Evolutionary conservation across 2,888 invertebrate genomes (phyloP), one percentile per base, ranked within the genome.

Genomic region (Brachylomia viminalis): DNA sequence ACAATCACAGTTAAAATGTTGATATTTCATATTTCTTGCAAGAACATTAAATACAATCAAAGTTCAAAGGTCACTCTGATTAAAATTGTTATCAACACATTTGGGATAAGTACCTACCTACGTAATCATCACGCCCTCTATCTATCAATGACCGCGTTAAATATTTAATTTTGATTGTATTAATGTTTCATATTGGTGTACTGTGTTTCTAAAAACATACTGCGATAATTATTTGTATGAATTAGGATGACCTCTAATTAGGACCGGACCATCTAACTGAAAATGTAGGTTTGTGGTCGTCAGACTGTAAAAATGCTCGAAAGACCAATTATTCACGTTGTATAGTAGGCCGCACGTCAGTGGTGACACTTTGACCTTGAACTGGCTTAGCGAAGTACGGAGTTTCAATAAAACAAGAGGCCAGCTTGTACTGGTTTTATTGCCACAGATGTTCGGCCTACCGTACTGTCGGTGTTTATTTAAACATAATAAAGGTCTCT

Each of bases 111-210:
- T 23, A 49, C 30, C 15, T 20, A 33, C 11, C 13, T 33, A 67
- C 67, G 56, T 67, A 56, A 13, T 54, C 54, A 67, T 82, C 83
- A 73, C 86, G 73, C 86, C 68, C 61, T 47, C 80, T 62, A 75
- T 49, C 27, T 62, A 72, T 59, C 66, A 69, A 27, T 65, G 59
- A 68, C 72, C 73, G 58, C 65, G 68, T 65, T 54, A 77, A 77
- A 77, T 71, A 68, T 56, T 67, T 56, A 47, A 70, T 58, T 77
- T 68, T 52, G 23, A 70, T 67, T 64, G 49, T 76, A 38, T 27
- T 49, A 8, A 42, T 66, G 33, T 72, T 27, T 27, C 27, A 52
- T 15, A 45, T 66, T 30, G 65, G 52, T 23, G 15, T 56, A 38
- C 17, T 61, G 7, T n/a, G 20, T 72, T 33, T 23, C 47, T 27